phyloP scores from a whole-genome alignment of 2,113 vertebrate species.

The Acinonyx jubatus region DNA sequence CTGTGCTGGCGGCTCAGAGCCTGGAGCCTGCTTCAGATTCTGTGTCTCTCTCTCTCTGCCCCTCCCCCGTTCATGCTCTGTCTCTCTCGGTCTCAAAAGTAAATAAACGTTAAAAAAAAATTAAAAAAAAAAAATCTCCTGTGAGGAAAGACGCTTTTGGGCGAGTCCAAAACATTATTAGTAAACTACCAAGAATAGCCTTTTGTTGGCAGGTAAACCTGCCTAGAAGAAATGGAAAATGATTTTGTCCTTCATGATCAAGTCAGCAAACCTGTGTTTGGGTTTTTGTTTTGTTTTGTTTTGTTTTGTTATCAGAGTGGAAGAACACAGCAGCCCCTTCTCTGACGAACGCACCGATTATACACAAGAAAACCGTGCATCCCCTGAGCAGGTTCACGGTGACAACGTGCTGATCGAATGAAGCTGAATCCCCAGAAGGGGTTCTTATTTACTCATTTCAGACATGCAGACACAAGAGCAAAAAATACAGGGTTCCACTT shows the following conservation, averaged over 20 bases:
- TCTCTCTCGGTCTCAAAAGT: too few relatives aligned
- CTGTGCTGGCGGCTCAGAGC: too few relatives aligned
- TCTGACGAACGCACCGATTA: background rate
- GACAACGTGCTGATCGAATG: fast-evolving
- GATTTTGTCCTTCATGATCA: background rate
- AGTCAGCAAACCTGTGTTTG: background rate
- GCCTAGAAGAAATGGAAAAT: background rate
- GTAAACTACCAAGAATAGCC: background rate
- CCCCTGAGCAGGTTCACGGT: background rate
- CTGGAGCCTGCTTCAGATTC: too few relatives aligned
- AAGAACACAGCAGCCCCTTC: background rate
- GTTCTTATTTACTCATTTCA: background rate
- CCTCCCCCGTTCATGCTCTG: too few relatives aligned
- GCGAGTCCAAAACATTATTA: background rate
- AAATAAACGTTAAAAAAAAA: too few relatives aligned
- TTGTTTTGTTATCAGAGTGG: background rate
- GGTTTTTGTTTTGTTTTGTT: background rate
- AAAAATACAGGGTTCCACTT: background rate
- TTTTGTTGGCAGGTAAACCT: background rate
- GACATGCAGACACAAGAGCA: background rate
- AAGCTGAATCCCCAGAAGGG: background rate
- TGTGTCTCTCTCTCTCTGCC: too few relatives aligned
- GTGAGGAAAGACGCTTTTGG: background rate
- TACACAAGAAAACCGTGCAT: fast-evolving
- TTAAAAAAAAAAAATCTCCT: background rate